phyloP scores from a whole-genome alignment of 2,888 invertebrate species.

The Lasius fuliginosus region DNA sequence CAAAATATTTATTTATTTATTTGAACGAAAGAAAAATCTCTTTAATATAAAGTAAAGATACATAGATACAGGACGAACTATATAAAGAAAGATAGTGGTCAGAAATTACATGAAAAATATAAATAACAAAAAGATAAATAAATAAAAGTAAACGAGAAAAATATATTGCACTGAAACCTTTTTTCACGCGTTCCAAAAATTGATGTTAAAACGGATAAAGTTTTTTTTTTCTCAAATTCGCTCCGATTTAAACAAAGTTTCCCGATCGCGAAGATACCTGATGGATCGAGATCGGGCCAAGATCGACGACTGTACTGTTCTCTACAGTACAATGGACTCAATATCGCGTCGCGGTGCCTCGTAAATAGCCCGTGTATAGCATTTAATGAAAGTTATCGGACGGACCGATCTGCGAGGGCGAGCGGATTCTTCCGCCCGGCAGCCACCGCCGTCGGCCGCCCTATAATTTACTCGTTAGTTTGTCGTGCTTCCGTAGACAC shows the following conservation, averaged over 20 bases:
- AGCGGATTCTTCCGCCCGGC: conserved; percentile 69
- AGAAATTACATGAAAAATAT: background rate
- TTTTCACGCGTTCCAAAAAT: background rate
- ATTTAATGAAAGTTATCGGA: conserved; percentile 83
- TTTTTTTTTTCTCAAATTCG: background rate
- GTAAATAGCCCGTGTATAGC: conserved; percentile 76
- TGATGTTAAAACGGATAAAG: background rate
- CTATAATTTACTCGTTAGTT: conserved; percentile 85
- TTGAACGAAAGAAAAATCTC: too few species aligned
- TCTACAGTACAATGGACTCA: conserved; percentile 68
- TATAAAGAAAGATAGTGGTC: too few species aligned
- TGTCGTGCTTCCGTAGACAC: conserved; percentile 62
- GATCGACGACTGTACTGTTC: background rate
- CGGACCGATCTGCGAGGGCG: conserved; percentile 78
- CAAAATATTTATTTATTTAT: too few species aligned
- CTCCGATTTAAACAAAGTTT: background rate
- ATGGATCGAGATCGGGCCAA: background rate
- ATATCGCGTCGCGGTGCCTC: conserved; percentile 74
- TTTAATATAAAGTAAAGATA: too few species aligned
- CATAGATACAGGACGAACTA: too few species aligned
- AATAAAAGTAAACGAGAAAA: background rate
- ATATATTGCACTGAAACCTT: background rate
- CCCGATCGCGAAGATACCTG: background rate
- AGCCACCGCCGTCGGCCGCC: conserved; percentile 78
- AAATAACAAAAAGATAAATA: background rate